Evolutionary conservation across 2,797 vertebrate species (phyloP).

Genomic region (Vultur gryphus): DNA sequence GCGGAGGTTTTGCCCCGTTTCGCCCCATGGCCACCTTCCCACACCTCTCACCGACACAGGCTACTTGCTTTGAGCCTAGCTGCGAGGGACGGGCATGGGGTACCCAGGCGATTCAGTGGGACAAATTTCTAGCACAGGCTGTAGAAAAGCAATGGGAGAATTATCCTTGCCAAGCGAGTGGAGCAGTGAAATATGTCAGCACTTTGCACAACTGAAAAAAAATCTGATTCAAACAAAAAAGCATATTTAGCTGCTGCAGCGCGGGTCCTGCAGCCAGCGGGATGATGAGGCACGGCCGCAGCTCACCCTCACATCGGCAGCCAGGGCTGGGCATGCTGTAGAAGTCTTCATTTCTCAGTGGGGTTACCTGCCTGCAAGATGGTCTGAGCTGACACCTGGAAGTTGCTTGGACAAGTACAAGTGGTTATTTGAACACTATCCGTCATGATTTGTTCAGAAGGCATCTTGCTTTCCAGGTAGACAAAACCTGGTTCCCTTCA

Average conservation of each 20-base stretch:
- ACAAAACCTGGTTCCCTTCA: neutral
- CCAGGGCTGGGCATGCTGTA: rapidly evolving
- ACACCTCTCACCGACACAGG: rapidly evolving
- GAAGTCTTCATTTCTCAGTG: rapidly evolving
- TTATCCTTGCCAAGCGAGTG: neutral
- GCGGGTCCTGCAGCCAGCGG: neutral
- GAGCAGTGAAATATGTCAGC: neutral
- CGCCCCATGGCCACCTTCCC: rapidly evolving
- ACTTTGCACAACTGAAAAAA: neutral
- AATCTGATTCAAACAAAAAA: neutral
- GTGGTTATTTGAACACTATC: neutral
- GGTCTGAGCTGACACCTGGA: neutral
- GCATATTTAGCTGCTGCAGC: rapidly evolving
- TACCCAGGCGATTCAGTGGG: rapidly evolving
- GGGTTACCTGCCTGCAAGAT: neutral
- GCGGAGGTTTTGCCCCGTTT: rapidly evolving
- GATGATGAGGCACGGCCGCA: rapidly evolving
- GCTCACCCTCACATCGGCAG: neutral
- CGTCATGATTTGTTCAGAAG: neutral
- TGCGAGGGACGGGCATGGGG: rapidly evolving
- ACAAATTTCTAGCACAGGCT: neutral
- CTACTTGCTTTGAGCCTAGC: rapidly evolving
- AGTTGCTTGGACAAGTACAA: neutral
- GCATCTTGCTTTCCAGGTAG: neutral
- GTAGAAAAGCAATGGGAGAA: neutral